phyloP scores from a whole-genome alignment of 2,797 vertebrate genomes.

The Xyrichtys novacula region DNA sequence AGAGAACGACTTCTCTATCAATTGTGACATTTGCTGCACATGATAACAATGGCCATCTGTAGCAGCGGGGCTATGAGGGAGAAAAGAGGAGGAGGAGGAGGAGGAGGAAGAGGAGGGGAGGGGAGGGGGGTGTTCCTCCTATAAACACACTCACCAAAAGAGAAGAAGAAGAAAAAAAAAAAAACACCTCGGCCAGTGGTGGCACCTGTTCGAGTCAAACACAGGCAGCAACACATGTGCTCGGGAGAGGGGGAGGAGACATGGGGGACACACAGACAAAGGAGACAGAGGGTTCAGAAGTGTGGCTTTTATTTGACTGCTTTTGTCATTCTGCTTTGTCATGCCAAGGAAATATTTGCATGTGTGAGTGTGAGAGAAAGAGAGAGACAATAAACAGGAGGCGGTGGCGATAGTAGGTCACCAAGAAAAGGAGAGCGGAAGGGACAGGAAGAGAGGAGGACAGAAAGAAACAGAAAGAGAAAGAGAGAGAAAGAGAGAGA shows the following conservation, averaged over 20 bases:
- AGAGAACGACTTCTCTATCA: conserved; percentile 91
- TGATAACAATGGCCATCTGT: conserved; percentile 96
- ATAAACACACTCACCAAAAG: conserved; percentile 55
- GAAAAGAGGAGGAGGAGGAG: conserved; percentile 35
- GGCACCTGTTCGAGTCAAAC: conserved; percentile 89
- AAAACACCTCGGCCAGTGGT: conserved; percentile 76
- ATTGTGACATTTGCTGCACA: conserved; percentile 93
- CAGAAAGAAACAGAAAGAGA: background rate
- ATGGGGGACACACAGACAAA: conserved; percentile 59
- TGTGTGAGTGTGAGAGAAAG: conserved; percentile 44
- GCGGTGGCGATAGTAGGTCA: conserved; percentile 61
- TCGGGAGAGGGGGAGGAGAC: conserved; percentile 59
- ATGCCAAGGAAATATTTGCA: conserved; percentile 75
- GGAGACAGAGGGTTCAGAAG: conserved; percentile 67
- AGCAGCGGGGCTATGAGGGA: conserved; percentile 66
- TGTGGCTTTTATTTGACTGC: conserved; percentile 78
- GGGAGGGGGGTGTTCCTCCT: conserved; percentile 77
- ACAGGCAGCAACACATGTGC: conserved; percentile 68
- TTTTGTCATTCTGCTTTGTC: conserved; percentile 76
- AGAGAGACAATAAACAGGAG: conserved; percentile 57
- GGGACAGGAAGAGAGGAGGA: conserved; percentile 28
- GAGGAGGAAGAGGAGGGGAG: conserved; percentile 5
- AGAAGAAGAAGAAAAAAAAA: conserved; percentile 14
- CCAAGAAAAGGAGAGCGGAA: conserved; percentile 33
- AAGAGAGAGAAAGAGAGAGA: conserved; percentile 2